Evolutionary conservation across 1,140 invertebrate genomes (phyloP).

Genomic region (Dolichoris vasculosae): DNA sequence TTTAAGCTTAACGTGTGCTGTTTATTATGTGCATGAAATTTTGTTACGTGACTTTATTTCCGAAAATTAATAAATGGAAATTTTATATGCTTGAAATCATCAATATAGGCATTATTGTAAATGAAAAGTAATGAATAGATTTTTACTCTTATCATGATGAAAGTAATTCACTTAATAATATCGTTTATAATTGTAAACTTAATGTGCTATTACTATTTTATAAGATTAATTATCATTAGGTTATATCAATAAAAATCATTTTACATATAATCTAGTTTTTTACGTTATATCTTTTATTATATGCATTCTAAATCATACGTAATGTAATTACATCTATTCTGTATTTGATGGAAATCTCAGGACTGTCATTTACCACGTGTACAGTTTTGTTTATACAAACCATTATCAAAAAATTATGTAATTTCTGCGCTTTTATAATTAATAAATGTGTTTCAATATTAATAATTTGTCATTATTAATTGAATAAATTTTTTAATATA

Average conservation of each 20-base stretch:
- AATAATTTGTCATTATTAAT: not conserved
- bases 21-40: conserved; percentile 23
- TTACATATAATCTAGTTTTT: not conserved
- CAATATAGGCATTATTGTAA: not conserved
- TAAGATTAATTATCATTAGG: not conserved
- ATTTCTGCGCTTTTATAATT: conserved; percentile 7
- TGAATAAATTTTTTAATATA: conserved; percentile 6
- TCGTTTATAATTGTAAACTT: not conserved
- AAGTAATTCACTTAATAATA: conserved; percentile 22
- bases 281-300: not conserved
- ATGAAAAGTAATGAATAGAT: conserved; percentile 28
- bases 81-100: conserved; percentile 21
- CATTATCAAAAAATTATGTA: not conserved
- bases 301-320: not conserved
- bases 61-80: conserved; percentile 5
- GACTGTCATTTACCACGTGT: not conserved
- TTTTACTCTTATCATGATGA: conserved; percentile 38
- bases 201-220: not conserved
- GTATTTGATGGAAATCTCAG: not conserved
- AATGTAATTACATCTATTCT: not conserved
- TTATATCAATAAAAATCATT: conserved; percentile 1
- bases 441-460: conserved; percentile 16
- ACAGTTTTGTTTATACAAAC: not conserved
- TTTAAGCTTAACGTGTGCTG: conserved; percentile 3
- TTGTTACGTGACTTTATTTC: conserved; percentile 26